Conservation (phyloP, 64 coral and sea anemone genomes). For the Catalaphyllia jardinei region DNA sequence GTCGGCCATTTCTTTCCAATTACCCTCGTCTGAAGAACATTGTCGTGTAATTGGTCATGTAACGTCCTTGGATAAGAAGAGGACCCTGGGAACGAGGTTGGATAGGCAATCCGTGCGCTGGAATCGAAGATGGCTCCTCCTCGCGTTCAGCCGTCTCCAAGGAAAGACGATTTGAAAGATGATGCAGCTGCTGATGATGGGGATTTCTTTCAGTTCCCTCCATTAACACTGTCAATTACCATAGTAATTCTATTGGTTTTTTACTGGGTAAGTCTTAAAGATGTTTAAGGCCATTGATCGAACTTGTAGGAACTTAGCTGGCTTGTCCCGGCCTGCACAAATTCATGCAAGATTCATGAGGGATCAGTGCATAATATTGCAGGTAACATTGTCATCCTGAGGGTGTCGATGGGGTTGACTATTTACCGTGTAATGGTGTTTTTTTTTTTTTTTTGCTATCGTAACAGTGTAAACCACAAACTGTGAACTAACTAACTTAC, state of each 20-base stretch:
- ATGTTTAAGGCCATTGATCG: neutral
- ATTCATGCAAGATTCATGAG: too few relatives aligned
- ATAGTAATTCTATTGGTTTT: slow-evolving; percentile 40
- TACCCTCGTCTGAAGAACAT: neutral
- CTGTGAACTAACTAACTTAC: too few relatives aligned
- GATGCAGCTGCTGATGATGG: neutral
- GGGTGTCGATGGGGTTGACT: too few relatives aligned
- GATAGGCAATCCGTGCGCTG: neutral
- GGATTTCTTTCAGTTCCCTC: slow-evolving; percentile 52
- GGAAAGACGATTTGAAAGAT: slow-evolving; percentile 16
- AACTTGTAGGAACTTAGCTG: too few relatives aligned
- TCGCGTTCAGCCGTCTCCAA: neutral
- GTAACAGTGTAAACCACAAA: too few relatives aligned
- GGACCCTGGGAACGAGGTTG: too few relatives aligned
- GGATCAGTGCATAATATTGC: too few relatives aligned
- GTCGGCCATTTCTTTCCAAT: neutral
- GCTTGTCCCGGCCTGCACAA: too few relatives aligned
- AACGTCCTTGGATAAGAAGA: neutral
- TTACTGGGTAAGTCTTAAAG: slow-evolving; percentile 49
- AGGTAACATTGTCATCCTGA: too few relatives aligned
- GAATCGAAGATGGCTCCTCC: slow-evolving; percentile 64
- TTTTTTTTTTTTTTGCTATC: too few relatives aligned
- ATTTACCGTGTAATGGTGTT: too few relatives aligned
- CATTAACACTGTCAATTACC: neutral
- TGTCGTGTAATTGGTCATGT: neutral